Base-by-base conservation (phyloP, 2,888 invertebrate species). In the Euspilapteryx auroguttella region DNA sequence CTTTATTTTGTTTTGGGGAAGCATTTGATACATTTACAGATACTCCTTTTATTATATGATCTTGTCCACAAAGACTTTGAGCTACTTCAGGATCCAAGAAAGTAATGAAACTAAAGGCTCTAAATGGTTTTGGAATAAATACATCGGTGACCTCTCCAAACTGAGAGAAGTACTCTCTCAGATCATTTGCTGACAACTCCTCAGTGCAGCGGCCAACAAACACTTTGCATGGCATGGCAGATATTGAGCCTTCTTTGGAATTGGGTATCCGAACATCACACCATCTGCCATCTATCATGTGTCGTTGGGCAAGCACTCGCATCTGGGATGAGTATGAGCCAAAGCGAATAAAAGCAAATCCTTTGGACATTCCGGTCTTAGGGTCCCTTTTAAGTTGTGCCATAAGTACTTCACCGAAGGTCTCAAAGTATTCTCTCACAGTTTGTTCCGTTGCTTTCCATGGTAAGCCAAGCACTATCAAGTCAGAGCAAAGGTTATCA, bases 231-330 rank as follows among this genome's bases (percentile, higher is more conserved):
- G 86, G 86, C 56, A 86, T 83, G 40, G 86, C 83, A 39, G 84
- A 82, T 29, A 83, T 78, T 40, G 83, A 81, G 26, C 85, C 85
- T 71, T 87, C 79, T 65, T 94, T 94, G 14, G 93, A 96, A 63
- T 96, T 95, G 22, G 98, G 98, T 64, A 99, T 92, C 78, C 96
- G 94, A 7, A 98, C 97, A 78, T 98, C 97, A 77, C 98, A 98
- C 92, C 95, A 94, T 44, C 98, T 80, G 1, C 96, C 96, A 75
- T 97, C 97, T 44, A 99, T 97, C 81, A 95, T 89, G 65, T 97
- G 96, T 39, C 95, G 82, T 55, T 94, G 92, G 6, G 94, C 87
- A 37, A 99, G 79, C 25, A 95, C 97, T 53, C 94, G 83, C 78
- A 93, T 86, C 66, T 99, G 99, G 31, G 94, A 89, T 47, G 96